These are phyloP conservation scores for Pogonocichla stellata DNA, from an alignment of 2,113 vertebrate genomes.

Conservation along the genomic window DNA sequence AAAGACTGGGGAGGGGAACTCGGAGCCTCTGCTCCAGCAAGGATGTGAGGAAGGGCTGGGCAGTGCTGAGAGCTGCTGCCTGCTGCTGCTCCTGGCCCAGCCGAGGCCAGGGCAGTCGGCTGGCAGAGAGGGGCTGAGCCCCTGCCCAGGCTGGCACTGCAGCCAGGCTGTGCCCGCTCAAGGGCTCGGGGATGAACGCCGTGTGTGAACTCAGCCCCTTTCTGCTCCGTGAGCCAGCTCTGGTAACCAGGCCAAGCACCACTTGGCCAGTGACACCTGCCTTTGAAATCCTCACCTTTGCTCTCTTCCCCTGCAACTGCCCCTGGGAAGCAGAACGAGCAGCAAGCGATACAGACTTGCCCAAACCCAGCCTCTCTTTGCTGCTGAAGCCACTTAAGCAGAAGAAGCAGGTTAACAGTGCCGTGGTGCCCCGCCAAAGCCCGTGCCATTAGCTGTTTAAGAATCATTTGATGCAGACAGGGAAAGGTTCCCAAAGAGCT, in stretches of 20 bases:
- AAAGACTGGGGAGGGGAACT: accelerated
- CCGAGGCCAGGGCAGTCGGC: neutral
- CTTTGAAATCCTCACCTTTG: neutral
- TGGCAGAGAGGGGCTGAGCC: neutral
- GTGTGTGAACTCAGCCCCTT: accelerated
- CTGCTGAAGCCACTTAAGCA: conserved; percentile 13
- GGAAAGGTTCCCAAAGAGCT: conserved; percentile 56
- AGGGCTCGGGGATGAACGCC: neutral
- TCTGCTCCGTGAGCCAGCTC: neutral
- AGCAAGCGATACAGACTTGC: neutral
- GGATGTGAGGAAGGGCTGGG: neutral
- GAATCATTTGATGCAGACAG: conserved; percentile 55
- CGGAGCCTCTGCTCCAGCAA: neutral
- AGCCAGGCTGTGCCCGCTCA: neutral
- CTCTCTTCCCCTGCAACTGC: neutral
- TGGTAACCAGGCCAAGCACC: neutral
- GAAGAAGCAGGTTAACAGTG: conserved; percentile 43
- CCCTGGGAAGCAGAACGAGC: neutral
- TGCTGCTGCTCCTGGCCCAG: neutral
- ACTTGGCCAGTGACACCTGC: neutral
- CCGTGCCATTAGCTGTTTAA: conserved; percentile 55
- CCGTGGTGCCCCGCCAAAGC: conserved; percentile 38
- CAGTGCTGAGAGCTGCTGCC: neutral
- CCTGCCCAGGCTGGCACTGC: neutral
- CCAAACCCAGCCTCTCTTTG: neutral